These are phyloP conservation scores for Philotrypesis tridentata DNA, from an alignment of 1,140 invertebrate species.

Conservation along the genomic window DNA sequence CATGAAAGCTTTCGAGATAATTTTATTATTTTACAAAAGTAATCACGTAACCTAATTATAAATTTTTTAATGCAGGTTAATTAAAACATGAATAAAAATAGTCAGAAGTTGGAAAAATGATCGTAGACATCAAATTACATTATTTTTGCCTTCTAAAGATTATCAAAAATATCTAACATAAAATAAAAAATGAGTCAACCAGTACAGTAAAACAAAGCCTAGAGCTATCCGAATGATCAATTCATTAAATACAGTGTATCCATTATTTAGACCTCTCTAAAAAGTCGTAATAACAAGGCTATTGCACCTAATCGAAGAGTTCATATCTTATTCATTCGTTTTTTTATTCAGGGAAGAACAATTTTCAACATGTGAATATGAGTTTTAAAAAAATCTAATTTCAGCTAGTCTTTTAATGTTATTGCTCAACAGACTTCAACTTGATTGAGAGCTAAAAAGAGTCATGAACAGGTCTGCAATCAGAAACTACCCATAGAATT, in stretches of 20 bases:
- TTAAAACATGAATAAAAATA: too few species aligned
- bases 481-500: not conserved
- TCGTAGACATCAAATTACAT: too few species aligned
- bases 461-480: not conserved
- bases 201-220: not conserved
- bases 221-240: not conserved
- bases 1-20: too few species aligned
- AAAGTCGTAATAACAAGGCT: not conserved
- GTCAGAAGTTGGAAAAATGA: too few species aligned
- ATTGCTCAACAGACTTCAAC: not conserved
- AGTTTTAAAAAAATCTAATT: not conserved
- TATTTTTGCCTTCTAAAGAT: too few species aligned
- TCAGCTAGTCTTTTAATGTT: not conserved
- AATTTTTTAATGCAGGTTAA: too few species aligned
- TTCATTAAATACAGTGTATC: slow-evolving; percentile 30
- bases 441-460: not conserved
- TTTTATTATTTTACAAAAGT: too few species aligned
- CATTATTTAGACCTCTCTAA: slow-evolving; percentile 51
- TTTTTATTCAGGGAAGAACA: not conserved
- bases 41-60: too few species aligned
- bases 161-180: not conserved
- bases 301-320: not conserved
- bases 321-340: not conserved
- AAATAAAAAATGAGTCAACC: not conserved
- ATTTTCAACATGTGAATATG: not conserved